These are phyloP conservation scores for Suricata suricatta DNA, from an alignment of 2,113 vertebrate species.

Conservation along the genomic window DNA sequence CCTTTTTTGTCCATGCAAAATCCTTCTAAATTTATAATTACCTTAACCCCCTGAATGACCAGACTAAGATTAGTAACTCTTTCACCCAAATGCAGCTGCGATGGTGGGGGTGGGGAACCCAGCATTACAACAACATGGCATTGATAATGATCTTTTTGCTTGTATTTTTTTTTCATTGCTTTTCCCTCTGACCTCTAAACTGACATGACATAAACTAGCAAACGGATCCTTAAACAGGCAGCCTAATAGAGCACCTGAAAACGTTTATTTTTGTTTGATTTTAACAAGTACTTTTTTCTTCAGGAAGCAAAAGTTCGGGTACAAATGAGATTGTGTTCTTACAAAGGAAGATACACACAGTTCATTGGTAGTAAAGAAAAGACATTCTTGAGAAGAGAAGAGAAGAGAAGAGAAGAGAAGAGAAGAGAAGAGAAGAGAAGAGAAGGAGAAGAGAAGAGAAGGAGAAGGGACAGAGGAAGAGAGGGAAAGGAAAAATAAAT, in stretches of 20 bases:
- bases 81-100: conserved; percentile 25
- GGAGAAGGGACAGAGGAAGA: background rate
- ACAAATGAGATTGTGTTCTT: conserved; percentile 40
- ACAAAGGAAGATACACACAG: conserved; percentile 32
- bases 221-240: conserved; percentile 2
- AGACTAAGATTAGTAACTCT: conserved; percentile 51
- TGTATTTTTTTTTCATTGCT: background rate
- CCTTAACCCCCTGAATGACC: conserved; percentile 20
- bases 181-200: conserved; percentile 56
- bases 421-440: background rate
- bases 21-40: conserved; percentile 54
- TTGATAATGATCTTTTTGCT: conserved; percentile 42
- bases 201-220: background rate
- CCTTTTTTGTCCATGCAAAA: conserved; percentile 5
- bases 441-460: background rate
- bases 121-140: conserved; percentile 5
- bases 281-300: conserved; percentile 53
- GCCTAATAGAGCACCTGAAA: conserved; percentile 34
- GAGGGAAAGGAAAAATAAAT: background rate
- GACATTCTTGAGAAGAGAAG: background rate
- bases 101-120: background rate
- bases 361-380: conserved; percentile 41
- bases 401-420: background rate
- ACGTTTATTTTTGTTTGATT: conserved; percentile 61
- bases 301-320: background rate